These are phyloP conservation scores for Nettapus auritus DNA, from an alignment of 2,113 vertebrate species.

Conservation along the genomic window DNA sequence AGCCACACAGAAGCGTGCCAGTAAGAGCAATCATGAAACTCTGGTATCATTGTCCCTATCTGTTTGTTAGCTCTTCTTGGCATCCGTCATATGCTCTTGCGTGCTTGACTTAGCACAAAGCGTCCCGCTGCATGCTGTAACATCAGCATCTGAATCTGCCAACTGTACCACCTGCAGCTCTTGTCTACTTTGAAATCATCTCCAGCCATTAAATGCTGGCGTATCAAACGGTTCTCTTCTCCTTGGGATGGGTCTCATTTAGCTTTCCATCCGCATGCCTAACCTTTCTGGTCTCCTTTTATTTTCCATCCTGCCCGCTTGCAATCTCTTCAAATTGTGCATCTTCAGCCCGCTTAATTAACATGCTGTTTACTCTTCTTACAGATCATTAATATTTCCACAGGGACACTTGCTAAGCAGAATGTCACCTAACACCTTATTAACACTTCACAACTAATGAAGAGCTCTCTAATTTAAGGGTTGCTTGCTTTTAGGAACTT, in stretches of 20 bases:
- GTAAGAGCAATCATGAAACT: not conserved
- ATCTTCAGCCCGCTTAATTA: not conserved
- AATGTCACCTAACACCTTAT: not conserved
- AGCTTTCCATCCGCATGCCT: not conserved
- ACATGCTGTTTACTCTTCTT: not conserved
- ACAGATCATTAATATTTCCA: not conserved
- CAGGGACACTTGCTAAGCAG: not conserved
- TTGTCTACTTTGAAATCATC: not conserved
- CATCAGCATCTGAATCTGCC: not conserved
- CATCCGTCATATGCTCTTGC: not conserved
- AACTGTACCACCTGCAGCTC: not conserved
- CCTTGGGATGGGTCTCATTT: not conserved
- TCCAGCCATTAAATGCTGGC: not conserved
- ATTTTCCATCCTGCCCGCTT: not conserved
- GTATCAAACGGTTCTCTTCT: not conserved
- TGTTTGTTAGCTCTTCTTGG: not conserved
- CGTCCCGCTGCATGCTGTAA: not conserved
- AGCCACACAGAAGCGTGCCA: not conserved
- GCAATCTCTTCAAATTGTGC: not conserved
- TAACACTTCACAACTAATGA: not conserved
- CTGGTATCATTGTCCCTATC: not conserved
- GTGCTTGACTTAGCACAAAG: not conserved
- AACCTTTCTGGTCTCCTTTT: not conserved
- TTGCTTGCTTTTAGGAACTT: not conserved
- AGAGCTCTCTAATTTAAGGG: not conserved